Percentiles rank a stretch among this genome's conserved stretches.
Evolutionary conservation across 1,140 invertebrate genomes (phyloP).

Genomic region (Euwallacea fornicatus): DNA sequence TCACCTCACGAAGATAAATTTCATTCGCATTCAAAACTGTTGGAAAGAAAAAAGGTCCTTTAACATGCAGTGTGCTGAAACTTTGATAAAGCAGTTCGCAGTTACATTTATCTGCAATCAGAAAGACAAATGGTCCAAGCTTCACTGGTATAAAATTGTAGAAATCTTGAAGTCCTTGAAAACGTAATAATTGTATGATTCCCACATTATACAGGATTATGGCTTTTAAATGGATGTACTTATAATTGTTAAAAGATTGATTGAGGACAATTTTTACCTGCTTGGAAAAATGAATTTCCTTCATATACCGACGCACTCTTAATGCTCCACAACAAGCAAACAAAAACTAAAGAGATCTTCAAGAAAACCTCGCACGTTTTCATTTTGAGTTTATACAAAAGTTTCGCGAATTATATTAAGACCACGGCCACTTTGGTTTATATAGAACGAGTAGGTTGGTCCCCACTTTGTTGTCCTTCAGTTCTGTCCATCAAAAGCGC

Average conservation of each 20-base stretch:
- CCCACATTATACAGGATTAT: neutral
- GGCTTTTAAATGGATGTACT: neutral
- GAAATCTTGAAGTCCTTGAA: neutral
- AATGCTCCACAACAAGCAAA: neutral
- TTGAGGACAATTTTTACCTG: neutral
- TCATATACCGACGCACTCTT: neutral
- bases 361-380: neutral
- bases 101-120: neutral
- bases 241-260: neutral
- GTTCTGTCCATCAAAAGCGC: too few relatives aligned
- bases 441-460: neutral
- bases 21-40: neutral
- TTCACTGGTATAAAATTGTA: neutral
- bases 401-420: neutral
- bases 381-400: neutral
- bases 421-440: slow-evolving; percentile 1
- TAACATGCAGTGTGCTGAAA: neutral
- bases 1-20: too few relatives aligned
- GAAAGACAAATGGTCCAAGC: neutral
- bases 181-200: neutral
- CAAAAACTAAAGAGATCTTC: neutral
- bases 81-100: neutral
- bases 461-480: too few relatives aligned
- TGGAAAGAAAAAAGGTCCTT: neutral
- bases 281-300: neutral